Percentiles rank a stretch among this genome's conserved stretches.
Evolutionary conservation across 2,888 invertebrate genomes (phyloP).

Genomic region (Schrankia costaestrigalis): DNA sequence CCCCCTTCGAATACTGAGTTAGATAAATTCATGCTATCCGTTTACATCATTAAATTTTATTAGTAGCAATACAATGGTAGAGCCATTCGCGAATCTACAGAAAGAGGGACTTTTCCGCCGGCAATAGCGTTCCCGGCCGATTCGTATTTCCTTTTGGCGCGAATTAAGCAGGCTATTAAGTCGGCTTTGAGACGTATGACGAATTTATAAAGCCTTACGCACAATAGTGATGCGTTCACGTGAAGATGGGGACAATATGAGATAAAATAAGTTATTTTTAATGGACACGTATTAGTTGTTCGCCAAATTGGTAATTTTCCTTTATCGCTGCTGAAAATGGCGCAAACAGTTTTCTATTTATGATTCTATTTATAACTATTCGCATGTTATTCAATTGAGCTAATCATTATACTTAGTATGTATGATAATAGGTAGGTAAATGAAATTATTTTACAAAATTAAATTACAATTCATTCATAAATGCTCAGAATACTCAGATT

Average conservation of each 20-base stretch:
- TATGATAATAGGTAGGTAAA: no score
- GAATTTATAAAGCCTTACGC: conserved; percentile 64
- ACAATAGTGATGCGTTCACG: conserved; percentile 58
- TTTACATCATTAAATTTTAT: conserved; percentile 81
- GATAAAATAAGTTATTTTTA: no score
- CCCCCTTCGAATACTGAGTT: conserved; percentile 59
- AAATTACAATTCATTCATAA: no score
- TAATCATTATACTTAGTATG: no score
- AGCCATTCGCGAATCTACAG: conserved; percentile 53
- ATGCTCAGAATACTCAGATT: no score
- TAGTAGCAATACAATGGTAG: conserved; percentile 70
- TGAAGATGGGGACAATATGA: conserved; percentile 50
- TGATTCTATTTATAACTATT: no score
- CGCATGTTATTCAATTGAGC: no score
- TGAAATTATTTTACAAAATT: no score
- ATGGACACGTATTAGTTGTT: conserved; percentile 26
- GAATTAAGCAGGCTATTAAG: conserved; percentile 79
- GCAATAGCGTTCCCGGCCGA: conserved; percentile 60
- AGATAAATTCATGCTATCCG: conserved; percentile 78
- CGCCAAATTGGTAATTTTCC: no score
- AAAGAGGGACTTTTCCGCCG: conserved; percentile 68
- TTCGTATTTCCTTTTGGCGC: conserved; percentile 74
- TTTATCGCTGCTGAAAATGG: no score
- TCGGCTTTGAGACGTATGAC: conserved; percentile 72
- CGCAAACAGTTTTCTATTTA: no score